Evolutionary conservation across 2,797 vertebrate species (phyloP), one percentile per base, ranked within the genome.

Genomic region (Phylloscopus collybita): DNA sequence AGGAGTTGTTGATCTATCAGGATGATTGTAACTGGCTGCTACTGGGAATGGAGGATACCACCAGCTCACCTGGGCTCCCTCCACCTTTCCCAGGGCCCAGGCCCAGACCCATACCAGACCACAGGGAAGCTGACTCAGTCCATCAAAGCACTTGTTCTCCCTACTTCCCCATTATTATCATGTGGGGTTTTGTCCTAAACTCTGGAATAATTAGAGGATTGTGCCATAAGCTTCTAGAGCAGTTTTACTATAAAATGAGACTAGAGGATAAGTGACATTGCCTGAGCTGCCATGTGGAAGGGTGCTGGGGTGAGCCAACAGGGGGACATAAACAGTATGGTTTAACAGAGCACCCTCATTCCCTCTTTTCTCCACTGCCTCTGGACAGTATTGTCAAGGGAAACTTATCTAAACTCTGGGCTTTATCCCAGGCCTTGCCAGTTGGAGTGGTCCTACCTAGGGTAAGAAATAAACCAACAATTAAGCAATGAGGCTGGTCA

Each of bases 251-350:
- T 17, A 34, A 56, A 75, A 79, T 10, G 9, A 80, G 45, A 13
- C 15, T 18, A 26, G 9, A 10, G 4, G 4, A 34, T 27, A 19
- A 79, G 27, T 47, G 51, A 19, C 10, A 9, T 5, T 42, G 12
- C 26, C 21, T 50, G 29, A 86, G 17, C 10, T 74, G 30, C 11
- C 11, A 1, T 1, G 1, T 29, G 26, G 61, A 62, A 14, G n/a
- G 12, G 3, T 25, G 16, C 9, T 5, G 16, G 21, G 14, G 12
- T 50, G 17, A 60, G 44, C 30, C 34, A 15, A 20, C 23, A 65
- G 15, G 8, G 13, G 13, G 4, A 47, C 10, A 1, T 53, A 53
- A 71, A 44, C 0, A 0, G 1, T 23, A 32, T 45, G 3, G 4
- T 53, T 80, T 88, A 47, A 67, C 29, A 61, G 11, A 75, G 29